Base-by-base conservation (phyloP, 2,113 vertebrate genomes). In the Malurus cyaneus region DNA sequence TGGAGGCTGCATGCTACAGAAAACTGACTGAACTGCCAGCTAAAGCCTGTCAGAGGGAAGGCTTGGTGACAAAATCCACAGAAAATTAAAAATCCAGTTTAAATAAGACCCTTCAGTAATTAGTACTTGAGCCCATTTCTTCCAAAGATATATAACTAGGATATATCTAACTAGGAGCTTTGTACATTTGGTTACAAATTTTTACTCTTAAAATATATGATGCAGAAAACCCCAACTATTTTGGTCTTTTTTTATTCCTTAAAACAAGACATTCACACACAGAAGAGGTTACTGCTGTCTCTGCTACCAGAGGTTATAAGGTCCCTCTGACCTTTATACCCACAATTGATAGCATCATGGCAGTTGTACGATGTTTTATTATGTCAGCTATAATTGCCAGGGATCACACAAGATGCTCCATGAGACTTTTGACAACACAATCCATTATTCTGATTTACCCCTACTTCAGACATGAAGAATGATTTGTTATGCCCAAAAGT, bases 301-400 rank as follows among this genome's bases (percentile, higher is more conserved):
- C 52, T 89, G 39, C 44, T 80, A 17, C 28, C 4, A 50, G 32
- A 50, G 23, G 29, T 54, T 78, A 62, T 6, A 64, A 54, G 4
- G 29, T 23, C 5, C 12, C 41, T 65, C 53, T 57, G 16, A 57
- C 26, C 29, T 72, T 62, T 14, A 29, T 2, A 41, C 14, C 54
- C 19, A 44, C 8, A 31, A 5, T 0, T 44, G 44, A 76, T 2
- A 72, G 32, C 1, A 70, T 29, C 15, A 39, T 1, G 1, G 26
- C 11, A 69, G 18, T 6, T 60, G 28, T 6, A 46, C 1, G 17
- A 21, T 8, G 10, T 53, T 41, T 36, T 67, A 36, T 50, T 50
- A 1, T 15, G 69, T 17, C n/a, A 39, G 34, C 41, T 57, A 64
- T 59, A 20, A 19, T 23, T 19, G 50, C 16, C 12, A 67, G 21